phyloP scores from a whole-genome alignment of 2,113 vertebrate genomes.

The Cinclus mexicanus region DNA sequence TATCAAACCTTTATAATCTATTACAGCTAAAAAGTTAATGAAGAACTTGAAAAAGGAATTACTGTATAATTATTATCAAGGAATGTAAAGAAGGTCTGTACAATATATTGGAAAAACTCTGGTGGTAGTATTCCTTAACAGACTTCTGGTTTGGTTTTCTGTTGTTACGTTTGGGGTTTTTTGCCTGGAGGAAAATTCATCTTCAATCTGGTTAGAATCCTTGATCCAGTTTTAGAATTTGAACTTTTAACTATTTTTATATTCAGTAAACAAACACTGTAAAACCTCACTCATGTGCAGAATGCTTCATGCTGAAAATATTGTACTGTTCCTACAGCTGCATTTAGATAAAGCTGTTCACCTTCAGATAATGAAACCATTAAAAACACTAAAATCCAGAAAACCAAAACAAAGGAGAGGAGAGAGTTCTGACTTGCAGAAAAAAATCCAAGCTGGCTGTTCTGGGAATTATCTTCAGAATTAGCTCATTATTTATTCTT shows the following conservation, averaged over 20 bases:
- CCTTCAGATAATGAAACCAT: not conserved
- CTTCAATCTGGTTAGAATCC: not conserved
- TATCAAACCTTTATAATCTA: not conserved
- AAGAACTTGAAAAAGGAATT: not conserved
- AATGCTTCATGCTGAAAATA: not conserved
- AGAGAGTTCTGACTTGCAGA: not conserved
- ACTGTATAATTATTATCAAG: not conserved
- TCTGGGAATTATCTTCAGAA: conserved; percentile 54
- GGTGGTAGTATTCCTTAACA: not conserved
- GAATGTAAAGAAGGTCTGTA: not conserved
- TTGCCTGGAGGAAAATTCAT: not conserved
- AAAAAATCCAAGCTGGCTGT: not conserved
- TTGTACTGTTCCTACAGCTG: not conserved
- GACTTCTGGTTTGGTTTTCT: not conserved
- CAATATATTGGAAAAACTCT: not conserved
- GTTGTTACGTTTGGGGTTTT: not conserved
- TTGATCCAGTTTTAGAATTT: not conserved
- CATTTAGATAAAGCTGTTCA: not conserved
- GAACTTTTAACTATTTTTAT: not conserved
- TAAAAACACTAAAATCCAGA: not conserved
- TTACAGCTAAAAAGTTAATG: not conserved
- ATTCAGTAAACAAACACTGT: not conserved
- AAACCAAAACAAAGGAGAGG: not conserved
- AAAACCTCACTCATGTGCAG: not conserved
- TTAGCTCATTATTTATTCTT: conserved; percentile 77